Evolutionary conservation across 2,113 vertebrate species (phyloP).

Genomic region (Donacobius atricapilla): DNA sequence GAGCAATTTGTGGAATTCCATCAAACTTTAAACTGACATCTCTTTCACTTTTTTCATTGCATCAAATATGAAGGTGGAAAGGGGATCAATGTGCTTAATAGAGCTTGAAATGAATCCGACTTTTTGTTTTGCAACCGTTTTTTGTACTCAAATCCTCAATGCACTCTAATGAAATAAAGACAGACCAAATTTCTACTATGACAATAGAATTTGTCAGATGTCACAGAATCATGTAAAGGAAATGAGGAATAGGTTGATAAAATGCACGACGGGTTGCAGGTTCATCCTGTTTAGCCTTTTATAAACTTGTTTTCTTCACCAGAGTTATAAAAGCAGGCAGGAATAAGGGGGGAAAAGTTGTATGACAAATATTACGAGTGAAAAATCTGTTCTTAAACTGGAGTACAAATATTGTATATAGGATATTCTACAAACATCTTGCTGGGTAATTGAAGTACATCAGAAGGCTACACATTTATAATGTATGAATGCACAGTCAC

Average conservation of each 20-base stretch:
- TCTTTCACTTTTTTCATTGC: background rate
- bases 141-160: background rate
- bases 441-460: background rate
- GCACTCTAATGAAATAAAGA: background rate
- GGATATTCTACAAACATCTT: background rate
- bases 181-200: background rate
- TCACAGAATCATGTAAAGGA: background rate
- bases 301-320: background rate
- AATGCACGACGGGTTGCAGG: background rate
- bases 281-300: background rate
- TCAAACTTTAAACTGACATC: background rate
- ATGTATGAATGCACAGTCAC: background rate
- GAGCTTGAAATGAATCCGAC: slow-evolving; percentile 18
- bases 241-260: background rate
- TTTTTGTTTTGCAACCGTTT: background rate
- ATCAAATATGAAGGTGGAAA: background rate
- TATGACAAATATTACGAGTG: background rate
- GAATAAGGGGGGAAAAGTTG: background rate
- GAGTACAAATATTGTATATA: background rate
- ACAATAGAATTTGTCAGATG: background rate
- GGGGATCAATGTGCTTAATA: background rate
- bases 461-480: background rate
- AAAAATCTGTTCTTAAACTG: background rate
- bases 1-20: background rate
- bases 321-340: background rate